phyloP scores from a whole-genome alignment of 2,888 invertebrate genomes.

The Liopterus haemorrhoidalis region DNA sequence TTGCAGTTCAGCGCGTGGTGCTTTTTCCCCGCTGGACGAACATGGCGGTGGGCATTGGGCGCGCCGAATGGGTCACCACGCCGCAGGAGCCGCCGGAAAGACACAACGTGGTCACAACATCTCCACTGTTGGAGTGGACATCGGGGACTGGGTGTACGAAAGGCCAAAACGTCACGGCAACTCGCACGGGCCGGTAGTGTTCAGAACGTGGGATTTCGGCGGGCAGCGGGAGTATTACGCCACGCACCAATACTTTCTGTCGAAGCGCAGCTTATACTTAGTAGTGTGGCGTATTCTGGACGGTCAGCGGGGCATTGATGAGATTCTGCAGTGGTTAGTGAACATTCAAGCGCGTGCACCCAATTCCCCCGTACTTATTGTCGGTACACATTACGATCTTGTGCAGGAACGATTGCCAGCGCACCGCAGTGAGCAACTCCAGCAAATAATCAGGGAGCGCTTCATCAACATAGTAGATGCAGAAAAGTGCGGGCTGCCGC shows the following conservation, averaged over 20 bases:
- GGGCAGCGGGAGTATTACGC: constrained; percentile 97
- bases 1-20: constrained; percentile 62
- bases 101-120: constrained; percentile 74
- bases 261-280: constrained; percentile 88
- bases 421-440: constrained; percentile 71
- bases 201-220: constrained; percentile 98
- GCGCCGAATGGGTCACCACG: constrained; percentile 88
- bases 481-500: constrained; percentile 90
- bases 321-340: constrained; percentile 92
- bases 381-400: constrained; percentile 93
- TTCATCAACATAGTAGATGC: constrained; percentile 93
- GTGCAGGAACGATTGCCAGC: constrained; percentile 57
- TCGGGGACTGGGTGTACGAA: constrained; percentile 91
- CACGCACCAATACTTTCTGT: constrained; percentile 97
- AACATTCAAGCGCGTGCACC: constrained; percentile 89
- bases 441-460: constrained; percentile 77
- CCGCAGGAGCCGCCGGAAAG: constrained; percentile 67
- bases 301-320: constrained; percentile 82
- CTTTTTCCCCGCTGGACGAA: too few species aligned
- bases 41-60: constrained; percentile 95
- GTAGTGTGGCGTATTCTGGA: constrained; percentile 94
- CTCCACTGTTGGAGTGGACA: constrained; percentile 97
- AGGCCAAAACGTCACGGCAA: constrained; percentile 70
- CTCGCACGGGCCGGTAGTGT: constrained; percentile 76
- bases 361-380: constrained; percentile 91